Base-by-base conservation (phyloP, 2,113 vertebrate genomes). In the Anguilla japonica region DNA sequence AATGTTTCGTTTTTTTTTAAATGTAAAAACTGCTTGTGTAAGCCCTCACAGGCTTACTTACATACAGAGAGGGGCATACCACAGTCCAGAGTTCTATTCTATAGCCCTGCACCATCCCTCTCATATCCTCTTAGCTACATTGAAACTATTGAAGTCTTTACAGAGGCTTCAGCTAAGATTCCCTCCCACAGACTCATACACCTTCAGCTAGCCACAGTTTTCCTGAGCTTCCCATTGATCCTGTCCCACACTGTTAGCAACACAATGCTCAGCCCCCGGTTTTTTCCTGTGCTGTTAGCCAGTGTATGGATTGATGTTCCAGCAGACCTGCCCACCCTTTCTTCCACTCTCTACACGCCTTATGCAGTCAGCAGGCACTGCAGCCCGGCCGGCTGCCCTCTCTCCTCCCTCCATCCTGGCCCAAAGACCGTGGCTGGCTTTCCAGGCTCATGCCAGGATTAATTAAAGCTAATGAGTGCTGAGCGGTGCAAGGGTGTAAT, bases 401-500 rank as follows among this genome's bases (percentile, higher is more conserved):
- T 84, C 63, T 78, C 41, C n/a, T 29, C 82, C 34, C 34, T 85
- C 82, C 60, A 29, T 56, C 85, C 87, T 86, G 91, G 56, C 89
- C 87, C 79, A 92, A 92, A 93, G 89, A 90, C 87, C 92, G 91
- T 87, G 83, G 43, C 50, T 18, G 79, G 57, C 78, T 40, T 67
- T 83, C 83, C 84, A 91, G 89, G 84, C 78, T 89, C 92, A 89
- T 93, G 91, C 88, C 92, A 89, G 87, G 88, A 89, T 91, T 90
- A 93, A 94, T 93, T 90, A 92, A 87, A 93, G 91, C 83, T 92
- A 92, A 92, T 83, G 88, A 86, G 63, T 26, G 11, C 78, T 89
- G 86, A 93, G 79, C 75, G 79, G 89, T 91, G 67, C 84, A 84
- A 87, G 85, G 71, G 79, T 90, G 89, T 94, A 93, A 95, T 95